Conservation (phyloP, 1,140 invertebrate genomes). For the Lysiphlebus fabarum region DNA sequence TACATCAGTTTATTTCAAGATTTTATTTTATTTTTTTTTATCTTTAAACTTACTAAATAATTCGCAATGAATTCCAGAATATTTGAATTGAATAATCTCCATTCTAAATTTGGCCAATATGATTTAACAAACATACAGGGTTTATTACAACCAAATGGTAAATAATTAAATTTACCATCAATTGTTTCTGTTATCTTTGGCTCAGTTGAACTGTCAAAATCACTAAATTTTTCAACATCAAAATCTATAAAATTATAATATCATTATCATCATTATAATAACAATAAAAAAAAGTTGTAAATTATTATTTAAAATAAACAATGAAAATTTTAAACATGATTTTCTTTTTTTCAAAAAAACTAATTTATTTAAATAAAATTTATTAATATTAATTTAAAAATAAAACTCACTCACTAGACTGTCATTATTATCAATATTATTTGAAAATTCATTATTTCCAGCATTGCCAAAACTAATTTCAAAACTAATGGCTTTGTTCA, state of each 20-base stretch:
- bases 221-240: constrained; percentile 29
- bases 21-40: too few relatives aligned
- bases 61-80: constrained; percentile 38
- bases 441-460: constrained; percentile 41
- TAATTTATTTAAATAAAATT: too few relatives aligned
- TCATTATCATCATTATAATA: too few relatives aligned
- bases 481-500: constrained; percentile 42
- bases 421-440: constrained; percentile 28
- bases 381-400: constrained; percentile 1
- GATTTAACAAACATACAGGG: constrained; percentile 49
- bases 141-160: constrained; percentile 45
- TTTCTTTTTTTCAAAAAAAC: too few relatives aligned
- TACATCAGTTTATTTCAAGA: too few relatives aligned
- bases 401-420: constrained; percentile 20
- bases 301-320: too few relatives aligned
- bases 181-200: constrained; percentile 34
- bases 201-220: constrained; percentile 39
- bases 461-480: constrained; percentile 50
- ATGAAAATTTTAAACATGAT: too few relatives aligned
- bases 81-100: constrained; percentile 47
- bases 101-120: constrained; percentile 50
- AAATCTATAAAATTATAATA: constrained; percentile 25
- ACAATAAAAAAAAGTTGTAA: neutral
- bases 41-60: constrained; percentile 37
- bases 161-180: constrained; percentile 47